A percentile compares a stretch with the other conserved stretches of the same genome.
These are phyloP conservation scores for Ochotona curzoniae DNA, from an alignment of 2,113 vertebrate genomes.

Conservation along the genomic window DNA sequence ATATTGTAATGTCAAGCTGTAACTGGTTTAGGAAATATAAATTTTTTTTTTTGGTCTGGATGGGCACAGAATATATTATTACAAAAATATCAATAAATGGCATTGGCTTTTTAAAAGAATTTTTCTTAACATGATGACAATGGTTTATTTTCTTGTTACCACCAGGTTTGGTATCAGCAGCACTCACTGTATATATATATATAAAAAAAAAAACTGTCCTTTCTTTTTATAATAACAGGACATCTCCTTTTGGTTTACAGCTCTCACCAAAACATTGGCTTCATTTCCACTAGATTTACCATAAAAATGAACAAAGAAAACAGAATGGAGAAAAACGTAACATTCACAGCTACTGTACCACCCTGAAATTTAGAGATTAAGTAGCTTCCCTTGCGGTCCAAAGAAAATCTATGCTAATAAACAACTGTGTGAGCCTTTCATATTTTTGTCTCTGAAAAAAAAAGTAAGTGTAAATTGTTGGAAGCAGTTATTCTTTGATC, in stretches of 20 bases:
- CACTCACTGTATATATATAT: background rate
- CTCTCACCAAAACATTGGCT: constrained; percentile 19
- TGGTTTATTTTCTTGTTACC: constrained; percentile 18
- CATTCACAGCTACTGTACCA: constrained; percentile 40
- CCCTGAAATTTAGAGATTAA: constrained; percentile 61
- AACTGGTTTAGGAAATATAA: constrained; percentile 72
- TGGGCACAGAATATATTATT: constrained; percentile 15
- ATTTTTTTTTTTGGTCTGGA: constrained; percentile 46
- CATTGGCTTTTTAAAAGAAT: background rate
- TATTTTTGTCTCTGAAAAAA: constrained; percentile 59
- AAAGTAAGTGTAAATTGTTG: constrained; percentile 60
- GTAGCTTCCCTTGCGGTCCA: background rate
- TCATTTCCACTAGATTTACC: constrained; percentile 32
- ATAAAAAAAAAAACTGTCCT: background rate
- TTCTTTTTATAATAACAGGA: constrained; percentile 33
- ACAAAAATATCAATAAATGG: constrained; percentile 19
- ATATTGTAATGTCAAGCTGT: background rate
- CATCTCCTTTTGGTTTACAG: constrained; percentile 21
- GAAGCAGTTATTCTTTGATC: constrained; percentile 71
- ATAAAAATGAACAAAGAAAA: constrained; percentile 54
- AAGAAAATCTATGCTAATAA: constrained; percentile 59
- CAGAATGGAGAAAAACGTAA: constrained; percentile 64
- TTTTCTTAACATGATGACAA: constrained; percentile 8
- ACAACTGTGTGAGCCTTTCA: constrained; percentile 58
- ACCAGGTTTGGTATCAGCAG: constrained; percentile 5